Evolutionary conservation across 2,797 vertebrate genomes (phyloP), one percentile per base, ranked within the genome.

Genomic region (Spondyliosoma cantharus): DNA sequence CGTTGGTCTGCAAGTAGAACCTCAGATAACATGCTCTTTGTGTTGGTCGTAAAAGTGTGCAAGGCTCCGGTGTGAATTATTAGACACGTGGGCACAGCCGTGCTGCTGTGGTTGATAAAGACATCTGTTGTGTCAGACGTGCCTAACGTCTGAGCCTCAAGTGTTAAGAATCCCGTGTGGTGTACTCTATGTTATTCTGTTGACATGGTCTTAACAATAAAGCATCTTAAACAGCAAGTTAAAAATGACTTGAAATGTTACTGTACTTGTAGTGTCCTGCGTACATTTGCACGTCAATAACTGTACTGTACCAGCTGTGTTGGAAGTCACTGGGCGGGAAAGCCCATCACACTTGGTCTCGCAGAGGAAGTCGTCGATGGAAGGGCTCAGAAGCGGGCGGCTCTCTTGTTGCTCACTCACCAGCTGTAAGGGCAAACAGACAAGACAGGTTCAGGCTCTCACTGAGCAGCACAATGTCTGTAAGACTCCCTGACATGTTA

Each of bases 341-440:
- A 96, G 94, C 81, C 96, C 96, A 94, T 99, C 97, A 69, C 97
- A 96, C 94, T 99, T 99, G 86, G 97, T 96, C 94, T 99, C 98
- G 78, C 96, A 98, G 89, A 99, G 97, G 93, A 99, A 99, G 95
- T 99, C 98, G 48, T 99, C 98, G 73, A 99, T 99, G 89, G 98
- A 99, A 64, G 98, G 98, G 81, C 98, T 99, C 86, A 99, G 95
- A 81, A 99, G 97, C 54, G 98, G 98, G 83, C 98, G 96, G 93
- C 98, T 99, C 92, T 99, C 98, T 94, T 99, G 98, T 90, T 98
- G 98, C 92, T 99, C 98, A 83, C 96, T 97, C 96, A 98, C 97
- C 96, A 99, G 95, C 98, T 99, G 96, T 53, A 96, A 94, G 94
- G 76, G 92, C 91, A 96, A 93, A 87, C 74, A 92, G 90, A 92